phyloP scores from a whole-genome alignment of 2,113 vertebrate genomes.

The Gymnogyps californianus region DNA sequence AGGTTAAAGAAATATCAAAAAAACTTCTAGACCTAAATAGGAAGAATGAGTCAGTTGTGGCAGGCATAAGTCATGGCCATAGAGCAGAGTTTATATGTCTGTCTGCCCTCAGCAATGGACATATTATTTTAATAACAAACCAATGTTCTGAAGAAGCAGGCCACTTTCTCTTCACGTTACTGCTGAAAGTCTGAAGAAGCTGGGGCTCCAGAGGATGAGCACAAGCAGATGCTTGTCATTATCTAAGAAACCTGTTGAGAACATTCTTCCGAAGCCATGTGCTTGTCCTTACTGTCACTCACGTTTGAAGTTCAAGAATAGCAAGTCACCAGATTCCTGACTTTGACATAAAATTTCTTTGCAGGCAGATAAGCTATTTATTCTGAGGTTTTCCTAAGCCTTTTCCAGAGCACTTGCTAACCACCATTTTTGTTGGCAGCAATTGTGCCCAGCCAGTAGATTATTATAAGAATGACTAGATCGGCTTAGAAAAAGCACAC shows the following conservation, averaged over 20 bases:
- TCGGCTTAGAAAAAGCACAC: neutral
- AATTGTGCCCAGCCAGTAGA: neutral
- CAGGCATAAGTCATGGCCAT: neutral
- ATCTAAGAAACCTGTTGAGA: neutral
- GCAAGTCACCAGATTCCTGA: neutral
- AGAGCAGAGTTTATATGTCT: neutral
- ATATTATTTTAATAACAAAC: neutral
- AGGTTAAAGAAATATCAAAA: neutral
- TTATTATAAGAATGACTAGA: neutral
- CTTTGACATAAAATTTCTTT: neutral
- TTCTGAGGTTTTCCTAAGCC: neutral
- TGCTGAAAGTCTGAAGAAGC: neutral
- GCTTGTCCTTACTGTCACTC: neutral
- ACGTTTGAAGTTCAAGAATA: neutral
- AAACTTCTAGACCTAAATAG: neutral
- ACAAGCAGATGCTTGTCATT: neutral
- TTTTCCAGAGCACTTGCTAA: neutral
- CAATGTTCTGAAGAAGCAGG: neutral
- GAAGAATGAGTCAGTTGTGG: neutral
- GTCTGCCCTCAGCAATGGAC: neutral
- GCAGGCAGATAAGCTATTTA: neutral
- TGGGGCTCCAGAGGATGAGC: neutral
- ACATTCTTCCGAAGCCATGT: neutral
- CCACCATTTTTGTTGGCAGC: neutral
- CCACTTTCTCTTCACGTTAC: slow-evolving; percentile 5